Evolutionary conservation across 1,140 invertebrate genomes (phyloP), one percentile per base, ranked within the genome.

Genomic region (Amyelois transitella): DNA sequence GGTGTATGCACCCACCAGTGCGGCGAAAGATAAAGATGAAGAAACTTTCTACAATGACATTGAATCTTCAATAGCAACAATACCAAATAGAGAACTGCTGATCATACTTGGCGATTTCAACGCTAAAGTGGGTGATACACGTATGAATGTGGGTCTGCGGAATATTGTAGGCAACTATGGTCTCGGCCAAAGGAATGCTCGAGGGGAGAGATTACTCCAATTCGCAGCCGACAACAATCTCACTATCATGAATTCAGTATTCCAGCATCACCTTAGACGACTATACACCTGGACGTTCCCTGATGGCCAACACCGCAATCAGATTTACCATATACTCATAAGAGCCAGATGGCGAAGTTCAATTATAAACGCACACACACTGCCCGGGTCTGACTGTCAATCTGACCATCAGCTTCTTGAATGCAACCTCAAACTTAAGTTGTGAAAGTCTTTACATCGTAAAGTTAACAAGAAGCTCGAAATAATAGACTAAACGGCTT

Each of bases 81-180:
- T 59, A 14, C 57, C 64, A 25, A 62, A 55, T 10, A 59, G 59
- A 58, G 61, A 64, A 25, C 14, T 61, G 2, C 44, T 62, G 0
- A 55, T 63, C 2, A 24, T 64, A 8, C 24, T 60, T 6, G 67
- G 61, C 7, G 64, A 70, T 32, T 60, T 63, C 8, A 70, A 66
- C 24, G 55, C 63, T 0, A 69, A 69, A 49, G 21, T 69, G 4
- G 66, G 66, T n/a, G 12, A 6, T 5, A 55, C 54, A 14, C n/a
- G 19, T 6, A 3, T 32, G 12, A 51, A 62, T 18, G 12, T 18
- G 0, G 22, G 57, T 14, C 21, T 57, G 21, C 4, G 58, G 0
- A 51, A 44, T 28, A n/a, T 38, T 8, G 55, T 53, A n/a, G 57
- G 57, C 0, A 55, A 47, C 17, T 62, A 54, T 43, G 64, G 64